These are phyloP conservation scores for Amblyopsis hoosieri DNA, from an alignment of 2,797 vertebrate genomes.

Conservation along the genomic window DNA sequence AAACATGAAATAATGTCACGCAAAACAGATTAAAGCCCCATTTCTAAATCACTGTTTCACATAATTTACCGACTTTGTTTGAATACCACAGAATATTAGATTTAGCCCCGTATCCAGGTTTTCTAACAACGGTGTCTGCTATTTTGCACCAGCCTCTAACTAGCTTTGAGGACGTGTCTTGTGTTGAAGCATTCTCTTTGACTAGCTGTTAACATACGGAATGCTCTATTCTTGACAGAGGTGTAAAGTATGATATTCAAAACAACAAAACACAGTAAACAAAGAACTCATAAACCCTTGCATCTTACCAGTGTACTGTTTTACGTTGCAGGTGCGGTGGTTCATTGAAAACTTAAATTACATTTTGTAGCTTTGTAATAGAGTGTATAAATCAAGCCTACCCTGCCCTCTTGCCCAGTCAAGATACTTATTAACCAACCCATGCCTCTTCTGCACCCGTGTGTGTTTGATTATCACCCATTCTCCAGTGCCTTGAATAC, in stretches of 20 bases:
- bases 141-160: neutral
- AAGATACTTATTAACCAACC: slow-evolving; percentile 65
- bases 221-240: neutral
- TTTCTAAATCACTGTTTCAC: neutral
- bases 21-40: neutral
- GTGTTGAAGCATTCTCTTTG: slow-evolving; percentile 4
- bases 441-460: slow-evolving; percentile 28
- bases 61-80: neutral
- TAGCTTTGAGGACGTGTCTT: neutral
- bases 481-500: neutral
- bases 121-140: neutral
- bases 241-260: neutral
- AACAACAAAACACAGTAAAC: neutral
- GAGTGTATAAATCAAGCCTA: slow-evolving; percentile 21
- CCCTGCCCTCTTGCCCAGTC: slow-evolving; percentile 43
- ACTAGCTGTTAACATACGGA: neutral
- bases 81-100: neutral
- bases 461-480: slow-evolving; percentile 17
- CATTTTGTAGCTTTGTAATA: slow-evolving; percentile 14
- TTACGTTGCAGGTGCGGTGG: no score
- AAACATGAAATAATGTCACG: no score
- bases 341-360: neutral
- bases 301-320: slow-evolving; percentile 11
- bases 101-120: neutral
- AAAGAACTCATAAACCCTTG: slow-evolving; percentile 3